Conservation (phyloP, 2,113 vertebrate genomes). For the Patagioenas fasciata region DNA sequence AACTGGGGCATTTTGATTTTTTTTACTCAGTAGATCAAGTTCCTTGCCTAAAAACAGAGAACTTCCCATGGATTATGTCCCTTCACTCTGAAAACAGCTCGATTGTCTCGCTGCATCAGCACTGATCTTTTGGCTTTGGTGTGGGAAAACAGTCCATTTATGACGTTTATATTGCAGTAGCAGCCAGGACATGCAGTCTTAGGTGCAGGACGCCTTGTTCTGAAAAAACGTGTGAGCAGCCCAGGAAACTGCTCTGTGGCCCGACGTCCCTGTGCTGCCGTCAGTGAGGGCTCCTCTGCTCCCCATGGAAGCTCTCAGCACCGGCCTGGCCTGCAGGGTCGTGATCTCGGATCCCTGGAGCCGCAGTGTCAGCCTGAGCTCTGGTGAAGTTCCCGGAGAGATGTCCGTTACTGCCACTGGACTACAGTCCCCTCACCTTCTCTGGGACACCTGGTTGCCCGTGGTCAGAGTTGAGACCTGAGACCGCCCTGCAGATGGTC, state of each 20-base stretch:
- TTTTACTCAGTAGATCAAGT: not conserved
- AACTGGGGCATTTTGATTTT: not conserved
- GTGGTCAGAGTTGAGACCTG: not conserved
- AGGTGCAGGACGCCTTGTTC: not conserved
- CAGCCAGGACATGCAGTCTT: not conserved
- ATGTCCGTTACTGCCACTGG: not conserved
- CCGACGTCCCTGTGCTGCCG: rapidly evolving
- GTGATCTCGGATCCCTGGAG: not conserved
- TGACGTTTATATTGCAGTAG: not conserved
- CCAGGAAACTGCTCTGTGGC: not conserved
- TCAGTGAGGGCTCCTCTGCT: not conserved
- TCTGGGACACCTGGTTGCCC: not conserved
- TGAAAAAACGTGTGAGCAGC: not conserved
- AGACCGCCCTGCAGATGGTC: not conserved
- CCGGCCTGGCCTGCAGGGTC: not conserved
- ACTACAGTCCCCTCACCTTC: not conserved
- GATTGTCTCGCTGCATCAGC: not conserved
- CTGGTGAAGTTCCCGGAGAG: not conserved
- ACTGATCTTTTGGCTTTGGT: not conserved
- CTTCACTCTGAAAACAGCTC: not conserved
- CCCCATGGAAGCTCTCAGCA: not conserved
- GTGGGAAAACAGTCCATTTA: conserved; percentile 5
- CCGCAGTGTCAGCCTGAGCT: not conserved
- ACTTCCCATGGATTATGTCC: not conserved
- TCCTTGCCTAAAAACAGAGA: not conserved